Percentiles rank a stretch among this genome's conserved stretches.
Conservation (phyloP, 2,888 invertebrate species). For the Hetaerina titia region DNA sequence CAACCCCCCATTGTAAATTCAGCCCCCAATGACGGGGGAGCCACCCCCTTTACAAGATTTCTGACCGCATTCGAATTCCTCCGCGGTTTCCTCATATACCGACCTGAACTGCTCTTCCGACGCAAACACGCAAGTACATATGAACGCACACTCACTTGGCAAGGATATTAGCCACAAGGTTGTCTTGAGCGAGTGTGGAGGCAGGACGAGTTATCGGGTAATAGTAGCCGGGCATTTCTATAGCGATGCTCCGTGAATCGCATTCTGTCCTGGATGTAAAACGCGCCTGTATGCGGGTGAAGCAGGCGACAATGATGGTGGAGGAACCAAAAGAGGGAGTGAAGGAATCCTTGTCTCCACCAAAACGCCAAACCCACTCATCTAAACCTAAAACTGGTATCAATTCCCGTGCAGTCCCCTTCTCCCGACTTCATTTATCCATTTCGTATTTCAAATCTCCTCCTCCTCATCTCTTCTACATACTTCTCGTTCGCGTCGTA, state of each 20-base stretch:
- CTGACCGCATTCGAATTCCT: too few species aligned
- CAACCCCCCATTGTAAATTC: too few species aligned
- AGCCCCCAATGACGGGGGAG: slow-evolving; percentile 75
- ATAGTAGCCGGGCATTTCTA: neutral
- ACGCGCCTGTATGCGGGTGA: neutral
- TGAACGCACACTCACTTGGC: too few species aligned
- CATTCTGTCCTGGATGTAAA: neutral
- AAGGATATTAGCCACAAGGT: too few species aligned
- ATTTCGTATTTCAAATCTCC: neutral
- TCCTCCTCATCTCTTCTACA: neutral
- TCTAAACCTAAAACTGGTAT: neutral
- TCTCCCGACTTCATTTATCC: neutral
- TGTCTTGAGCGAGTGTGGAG: too few species aligned
- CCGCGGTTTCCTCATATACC: too few species aligned
- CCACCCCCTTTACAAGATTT: neutral
- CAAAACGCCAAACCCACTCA: neutral
- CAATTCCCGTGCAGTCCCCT: neutral
- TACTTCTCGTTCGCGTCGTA: neutral
- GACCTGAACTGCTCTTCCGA: too few species aligned
- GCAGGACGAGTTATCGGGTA: too few species aligned
- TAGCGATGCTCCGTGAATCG: neutral
- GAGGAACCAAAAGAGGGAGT: neutral
- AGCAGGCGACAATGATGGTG: neutral
- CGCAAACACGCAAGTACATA: too few species aligned
- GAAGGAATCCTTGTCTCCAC: neutral